Evolutionary conservation across 2,888 invertebrate species (phyloP), one percentile per base, ranked within the genome.

Genomic region (Harmothoe impar): DNA sequence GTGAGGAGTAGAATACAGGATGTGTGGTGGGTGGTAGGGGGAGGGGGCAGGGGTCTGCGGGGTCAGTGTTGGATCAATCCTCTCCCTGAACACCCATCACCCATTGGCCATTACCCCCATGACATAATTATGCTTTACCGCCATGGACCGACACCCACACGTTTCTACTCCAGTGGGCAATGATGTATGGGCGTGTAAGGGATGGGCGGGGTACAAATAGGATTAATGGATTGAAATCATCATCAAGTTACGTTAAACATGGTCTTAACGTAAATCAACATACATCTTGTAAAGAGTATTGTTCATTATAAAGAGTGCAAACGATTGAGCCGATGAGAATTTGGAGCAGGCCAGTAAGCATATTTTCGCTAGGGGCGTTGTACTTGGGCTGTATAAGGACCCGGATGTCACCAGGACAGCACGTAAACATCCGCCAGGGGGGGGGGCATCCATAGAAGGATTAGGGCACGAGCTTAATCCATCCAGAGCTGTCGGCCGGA

Each of bases 61-160:
- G 43, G 43, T 43, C 43, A 43, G 5, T 43, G 43, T 3, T 43
- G 43, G 43, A 43, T 43, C 43, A 43, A 62, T 3, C 62, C n/a
- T 62, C 62, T 20, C 62, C 23, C 7, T 62, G 62, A 62, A 3
- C 62, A 3, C 62, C n/a, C 20, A 62, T n/a, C 20, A n/a, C 62
- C 15, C 15, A 62, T 62, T 62, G 62, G 62, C 62, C 62, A 62
- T 62, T 62, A 62, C 12, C 62, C 43, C 23, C 62, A 62, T n/a
- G 62, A 62, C 62, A 62, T 62, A 62, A 62, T 62, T 62, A 62
- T 62, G 3, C 62, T 62, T n/a, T 62, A 62, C 62, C n/a, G 62
- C 62, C 62, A 3, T 62, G 62, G n/a, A 62, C 15, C 12, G 20
- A 62, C 20, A 62, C 43, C 43, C 43, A 43, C 43, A 43, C 43